Evolutionary conservation across 2,888 invertebrate species (phyloP).

Genomic region (Lasioglossum calceatum): DNA sequence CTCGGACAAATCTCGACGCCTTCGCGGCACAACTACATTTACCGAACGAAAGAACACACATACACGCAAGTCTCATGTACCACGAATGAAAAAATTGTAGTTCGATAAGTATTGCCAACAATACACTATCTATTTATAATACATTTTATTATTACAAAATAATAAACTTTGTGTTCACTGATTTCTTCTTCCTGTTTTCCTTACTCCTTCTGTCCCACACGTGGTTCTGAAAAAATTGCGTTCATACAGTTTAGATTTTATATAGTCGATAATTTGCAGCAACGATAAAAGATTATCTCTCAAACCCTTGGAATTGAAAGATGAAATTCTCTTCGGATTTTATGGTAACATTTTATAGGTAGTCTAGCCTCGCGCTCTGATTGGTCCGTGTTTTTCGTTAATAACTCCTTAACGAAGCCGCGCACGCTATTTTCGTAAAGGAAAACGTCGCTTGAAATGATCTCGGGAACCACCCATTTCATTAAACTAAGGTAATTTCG

Average conservation of each 20-base stretch:
- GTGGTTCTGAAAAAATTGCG: no score
- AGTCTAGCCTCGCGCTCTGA: no score
- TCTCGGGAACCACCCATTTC: no score
- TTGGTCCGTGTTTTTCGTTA: no score
- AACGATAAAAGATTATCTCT: not conserved
- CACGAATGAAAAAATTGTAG: conserved; percentile 78
- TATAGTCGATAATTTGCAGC: not conserved
- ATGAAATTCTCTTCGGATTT: no score
- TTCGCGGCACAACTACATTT: conserved; percentile 37
- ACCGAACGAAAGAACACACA: conserved; percentile 50
- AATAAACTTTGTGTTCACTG: conserved; percentile 59
- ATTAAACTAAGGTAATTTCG: no score
- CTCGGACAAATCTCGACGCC: conserved; percentile 27
- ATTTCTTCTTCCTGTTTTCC: conserved; percentile 43
- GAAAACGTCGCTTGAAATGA: no score
- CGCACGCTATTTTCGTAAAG: no score
- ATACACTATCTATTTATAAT: conserved; percentile 83
- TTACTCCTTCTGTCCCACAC: not conserved
- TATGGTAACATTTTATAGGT: no score
- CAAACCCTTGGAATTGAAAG: no score
- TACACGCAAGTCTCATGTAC: conserved; percentile 78
- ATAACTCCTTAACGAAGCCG: no score
- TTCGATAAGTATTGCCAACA: conserved; percentile 82
- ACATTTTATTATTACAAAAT: conserved; percentile 83
- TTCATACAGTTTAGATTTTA: not conserved